Evolutionary conservation across 2,797 vertebrate species (phyloP), one percentile per base, ranked within the genome.

Genomic region (Lacerta viridis): DNA sequence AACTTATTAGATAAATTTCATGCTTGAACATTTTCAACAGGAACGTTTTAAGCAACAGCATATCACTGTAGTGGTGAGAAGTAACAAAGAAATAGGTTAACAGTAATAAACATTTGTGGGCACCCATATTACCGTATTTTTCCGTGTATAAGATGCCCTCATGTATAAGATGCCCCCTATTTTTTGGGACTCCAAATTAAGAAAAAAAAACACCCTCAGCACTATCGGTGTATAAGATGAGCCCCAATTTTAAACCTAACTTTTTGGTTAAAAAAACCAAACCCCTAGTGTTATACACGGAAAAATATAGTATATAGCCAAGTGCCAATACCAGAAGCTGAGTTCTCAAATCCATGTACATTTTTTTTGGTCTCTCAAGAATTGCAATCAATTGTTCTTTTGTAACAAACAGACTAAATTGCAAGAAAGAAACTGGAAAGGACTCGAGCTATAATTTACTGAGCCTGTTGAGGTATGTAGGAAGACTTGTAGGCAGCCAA

Each of bases 321-420:
- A 41, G 59, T 68, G 36, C 20, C 29, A 76, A 83, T 78, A 80
- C 3, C 27, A 27, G 86, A 91, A 33, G 5, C 8, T n/a, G 68
- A 81, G 50, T 64, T 90, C 90, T 92, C 71, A 78, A 33, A 80
- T n/a, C 36, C 7, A 43, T 81, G 1, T 41, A 77, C 43, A 83
- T 29, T n/a, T 74, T 55, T 55, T 55, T 55, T 36, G 20, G 33
- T 33, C 33, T 64, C 43, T 55, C n/a, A 83, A 72, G 25, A 80
- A 43, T 41, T 41, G 7, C 39, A 8, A 46, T 36, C 18, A 80
- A 23, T 68, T 91, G 87, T 86, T 61, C 9, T 33, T 50, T 92
- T 92, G 46, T 76, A 81, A 92, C 50, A 23, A 76, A 88, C 27
- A 83, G 64, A 87, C 89, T 90, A 82, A 87, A 46, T 72, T 80